Evolutionary conservation across 2,113 vertebrate species (phyloP), one percentile per base, ranked within the genome.

Genomic region (Chrysemys picta): DNA sequence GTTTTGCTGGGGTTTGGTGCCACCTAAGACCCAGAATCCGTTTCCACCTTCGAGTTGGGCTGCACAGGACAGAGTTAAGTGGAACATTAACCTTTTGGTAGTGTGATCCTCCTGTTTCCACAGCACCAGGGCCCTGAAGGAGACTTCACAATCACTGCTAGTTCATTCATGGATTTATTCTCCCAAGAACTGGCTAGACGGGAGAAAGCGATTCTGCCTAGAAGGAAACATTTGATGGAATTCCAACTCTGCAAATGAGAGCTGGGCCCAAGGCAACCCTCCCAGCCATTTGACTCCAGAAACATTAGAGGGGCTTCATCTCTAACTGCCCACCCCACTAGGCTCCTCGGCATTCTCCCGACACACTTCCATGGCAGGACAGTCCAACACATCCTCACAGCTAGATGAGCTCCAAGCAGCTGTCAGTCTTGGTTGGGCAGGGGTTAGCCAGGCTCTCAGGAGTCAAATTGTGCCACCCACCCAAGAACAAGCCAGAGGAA

Each of bases 21-120:
- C 96, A 93, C 57, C 94, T 94, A 89, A 88, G 4, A 62, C 25
- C 91, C n/a, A 45, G 47, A 12, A 17, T 0, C 5, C 12, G 27
- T 3, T 10, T 45, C 90, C 45, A 6, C 80, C 35, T 24, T 17
- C 81, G 52, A 52, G 49, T 24, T 54, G 50, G 11, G 5, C 31
- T 2, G 8, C 52, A 10, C 47, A 0, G 5, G 27, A 35, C 93
- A 4, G 80, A 76, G 82, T n/a, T 0, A 1, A 14, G 5, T 2
- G 57, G 22, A 42, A 78, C 19, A 2, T 53, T 88, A 89, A 49
- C 10, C 13, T 12, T 8, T 4, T 0, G 0, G 1, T 8, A 16
- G 10, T 8, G 24, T 88, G 42, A 27, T 7, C 31, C 4, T 80
- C 38, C 16, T 17, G 31, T 50, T 62, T 25, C 42, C 75, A 49